These are phyloP conservation scores for Heliconius hermathena DNA, from an alignment of 1,140 invertebrate genomes.

Conservation along the genomic window DNA sequence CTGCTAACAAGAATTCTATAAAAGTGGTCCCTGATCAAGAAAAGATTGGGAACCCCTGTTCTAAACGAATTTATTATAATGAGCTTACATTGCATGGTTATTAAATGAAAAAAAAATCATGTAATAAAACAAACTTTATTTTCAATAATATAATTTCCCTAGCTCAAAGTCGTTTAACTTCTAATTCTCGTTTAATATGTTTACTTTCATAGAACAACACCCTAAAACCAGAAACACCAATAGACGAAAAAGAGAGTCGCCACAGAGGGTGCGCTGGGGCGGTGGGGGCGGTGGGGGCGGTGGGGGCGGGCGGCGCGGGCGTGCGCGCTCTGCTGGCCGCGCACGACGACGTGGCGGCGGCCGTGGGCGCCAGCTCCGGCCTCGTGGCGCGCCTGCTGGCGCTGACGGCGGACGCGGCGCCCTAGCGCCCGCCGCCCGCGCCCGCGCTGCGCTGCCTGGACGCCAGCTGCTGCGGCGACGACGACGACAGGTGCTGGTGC, in stretches of 20 bases:
- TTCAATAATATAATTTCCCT: no score
- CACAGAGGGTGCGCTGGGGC: slow-evolving; percentile 3
- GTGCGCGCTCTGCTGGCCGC: slow-evolving; percentile 59
- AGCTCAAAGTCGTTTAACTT: neutral
- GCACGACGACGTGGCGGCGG: slow-evolving; percentile 54
- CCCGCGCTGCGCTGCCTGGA: neutral
- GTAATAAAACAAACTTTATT: neutral
- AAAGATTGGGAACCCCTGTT: no score
- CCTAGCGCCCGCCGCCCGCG: slow-evolving; percentile 48
- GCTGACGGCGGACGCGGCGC: slow-evolving; percentile 45
- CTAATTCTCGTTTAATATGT: neutral
- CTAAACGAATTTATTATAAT: no score
- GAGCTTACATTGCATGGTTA: no score
- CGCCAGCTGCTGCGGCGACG: slow-evolving; percentile 2
- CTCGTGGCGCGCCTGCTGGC: slow-evolving; percentile 54
- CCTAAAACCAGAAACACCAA: slow-evolving; percentile 31
- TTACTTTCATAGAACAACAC: neutral
- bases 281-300: slow-evolving; percentile 16
- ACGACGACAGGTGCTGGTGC: slow-evolving; percentile 19
- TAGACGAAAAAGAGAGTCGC: slow-evolving; percentile 28
- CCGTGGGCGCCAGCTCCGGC: slow-evolving; percentile 51
- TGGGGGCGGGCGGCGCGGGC: slow-evolving; percentile 48
- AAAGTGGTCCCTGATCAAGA: no score
- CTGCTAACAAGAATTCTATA: no score
- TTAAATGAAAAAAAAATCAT: neutral